Evolutionary conservation across 1,140 invertebrate genomes (phyloP).

Genomic region (Coelopa frigida): DNA sequence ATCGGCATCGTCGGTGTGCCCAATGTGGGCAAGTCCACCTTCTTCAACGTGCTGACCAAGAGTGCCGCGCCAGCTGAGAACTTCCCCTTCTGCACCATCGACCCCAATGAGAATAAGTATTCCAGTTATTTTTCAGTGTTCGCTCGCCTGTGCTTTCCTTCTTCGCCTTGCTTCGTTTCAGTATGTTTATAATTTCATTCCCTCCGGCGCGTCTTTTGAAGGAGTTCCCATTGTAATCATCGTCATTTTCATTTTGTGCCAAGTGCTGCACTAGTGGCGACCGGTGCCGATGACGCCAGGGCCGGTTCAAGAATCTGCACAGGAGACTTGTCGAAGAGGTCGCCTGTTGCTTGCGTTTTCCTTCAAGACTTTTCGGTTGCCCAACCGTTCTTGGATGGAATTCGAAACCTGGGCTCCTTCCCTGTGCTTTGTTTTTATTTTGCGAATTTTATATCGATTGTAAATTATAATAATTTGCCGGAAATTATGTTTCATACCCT

Average conservation of each 20-base stretch:
- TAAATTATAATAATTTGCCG: slow-evolving; percentile 8
- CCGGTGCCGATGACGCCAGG: too few species aligned
- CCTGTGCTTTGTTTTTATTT: background rate
- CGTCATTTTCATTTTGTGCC: background rate
- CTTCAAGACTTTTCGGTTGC: too few species aligned
- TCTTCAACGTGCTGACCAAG: slow-evolving; percentile 98
- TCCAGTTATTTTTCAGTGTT: slow-evolving; percentile 29
- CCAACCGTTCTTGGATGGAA: too few species aligned
- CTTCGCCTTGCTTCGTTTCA: too few species aligned
- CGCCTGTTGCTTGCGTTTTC: background rate
- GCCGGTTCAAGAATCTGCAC: too few species aligned
- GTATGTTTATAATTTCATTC: background rate
- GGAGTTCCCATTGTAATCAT: background rate
- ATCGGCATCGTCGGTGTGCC: slow-evolving; percentile 86
- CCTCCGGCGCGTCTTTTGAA: background rate
- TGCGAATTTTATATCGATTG: background rate
- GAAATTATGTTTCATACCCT: slow-evolving; percentile 3
- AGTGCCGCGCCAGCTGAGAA: slow-evolving; percentile 95
- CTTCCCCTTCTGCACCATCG: slow-evolving; percentile 99
- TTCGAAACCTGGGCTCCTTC: too few species aligned
- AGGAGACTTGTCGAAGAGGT: too few species aligned
- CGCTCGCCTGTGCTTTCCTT: background rate
- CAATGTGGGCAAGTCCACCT: slow-evolving; percentile 98
- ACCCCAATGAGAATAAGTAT: slow-evolving; percentile 99
- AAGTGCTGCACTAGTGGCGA: too few species aligned